Conservation (phyloP, 2,888 invertebrate species). For the Monopis laevigella region DNA sequence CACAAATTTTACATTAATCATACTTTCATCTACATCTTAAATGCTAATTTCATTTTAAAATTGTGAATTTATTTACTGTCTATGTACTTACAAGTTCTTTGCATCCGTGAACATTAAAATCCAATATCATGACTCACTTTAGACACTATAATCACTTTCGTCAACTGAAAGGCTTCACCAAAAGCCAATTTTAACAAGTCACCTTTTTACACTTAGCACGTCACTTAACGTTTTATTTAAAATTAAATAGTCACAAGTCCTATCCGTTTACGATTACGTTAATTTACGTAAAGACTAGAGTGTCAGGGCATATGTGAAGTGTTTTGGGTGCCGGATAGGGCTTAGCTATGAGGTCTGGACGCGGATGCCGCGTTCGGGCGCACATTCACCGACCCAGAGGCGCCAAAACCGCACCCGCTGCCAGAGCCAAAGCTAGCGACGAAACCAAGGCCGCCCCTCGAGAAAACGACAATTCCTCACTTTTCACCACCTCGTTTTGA, state of each 20-base stretch:
- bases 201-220: background rate
- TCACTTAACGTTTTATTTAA: background rate
- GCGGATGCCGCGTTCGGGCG: conserved; percentile 51
- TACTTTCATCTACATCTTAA: too few relatives aligned
- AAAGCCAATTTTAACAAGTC: too few relatives aligned
- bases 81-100: too few relatives aligned
- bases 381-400: conserved; percentile 65
- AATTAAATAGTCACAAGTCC: too few relatives aligned
- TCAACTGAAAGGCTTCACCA: too few relatives aligned
- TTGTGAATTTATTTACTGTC: too few relatives aligned
- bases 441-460: conserved; percentile 58
- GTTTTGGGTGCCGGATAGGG: conserved; percentile 51
- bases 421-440: conserved; percentile 52
- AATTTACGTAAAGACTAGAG: conserved; percentile 54
- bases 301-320: conserved; percentile 52
- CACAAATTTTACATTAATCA: too few relatives aligned
- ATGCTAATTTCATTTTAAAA: too few relatives aligned
- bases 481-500: conserved; percentile 92
- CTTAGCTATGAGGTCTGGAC: conserved; percentile 51
- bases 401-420: conserved; percentile 53
- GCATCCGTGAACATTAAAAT: too few relatives aligned
- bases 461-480: conserved; percentile 85
- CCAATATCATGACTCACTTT: too few relatives aligned
- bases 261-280: conserved; percentile 23
- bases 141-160: too few relatives aligned